Conservation (phyloP, 2,797 vertebrate genomes). For the Hylomyscus alleni region DNA sequence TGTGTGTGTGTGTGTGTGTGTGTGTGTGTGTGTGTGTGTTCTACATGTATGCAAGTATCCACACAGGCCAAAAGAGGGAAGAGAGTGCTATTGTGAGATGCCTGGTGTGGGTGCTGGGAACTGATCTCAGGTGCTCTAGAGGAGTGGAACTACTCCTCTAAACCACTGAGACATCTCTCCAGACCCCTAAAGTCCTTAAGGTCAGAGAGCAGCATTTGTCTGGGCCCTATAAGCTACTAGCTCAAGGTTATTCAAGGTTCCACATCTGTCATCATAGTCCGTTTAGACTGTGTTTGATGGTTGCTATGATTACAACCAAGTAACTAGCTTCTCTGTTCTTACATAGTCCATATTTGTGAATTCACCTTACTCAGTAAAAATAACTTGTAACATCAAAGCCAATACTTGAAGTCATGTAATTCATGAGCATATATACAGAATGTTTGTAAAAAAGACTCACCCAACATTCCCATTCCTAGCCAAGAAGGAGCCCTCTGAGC, state of each 20-base stretch:
- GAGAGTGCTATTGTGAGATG: not conserved
- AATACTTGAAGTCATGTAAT: not conserved
- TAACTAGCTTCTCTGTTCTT: not conserved
- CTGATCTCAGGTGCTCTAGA: not conserved
- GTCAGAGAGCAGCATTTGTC: not conserved
- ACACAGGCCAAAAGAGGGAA: not conserved
- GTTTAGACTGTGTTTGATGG: not conserved
- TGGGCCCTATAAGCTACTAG: not conserved
- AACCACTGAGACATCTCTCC: not conserved
- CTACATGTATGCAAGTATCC: not conserved
- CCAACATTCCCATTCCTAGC: not conserved
- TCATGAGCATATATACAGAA: not conserved
- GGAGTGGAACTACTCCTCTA: not conserved
- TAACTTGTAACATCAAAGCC: constrained; percentile 14
- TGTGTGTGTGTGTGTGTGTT: not conserved
- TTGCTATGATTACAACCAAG: constrained; percentile 5
- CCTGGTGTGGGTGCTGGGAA: not conserved
- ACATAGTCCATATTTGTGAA: constrained; percentile 7
- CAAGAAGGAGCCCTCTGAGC: not conserved
- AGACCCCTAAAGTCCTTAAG: not conserved
- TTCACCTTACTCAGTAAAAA: not conserved
- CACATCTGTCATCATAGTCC: not conserved
- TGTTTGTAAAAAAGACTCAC: not conserved
- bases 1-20: not conserved
- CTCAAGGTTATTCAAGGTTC: not conserved